Conservation (phyloP, 1,140 invertebrate species). For the Belonocnema kinseyi region DNA sequence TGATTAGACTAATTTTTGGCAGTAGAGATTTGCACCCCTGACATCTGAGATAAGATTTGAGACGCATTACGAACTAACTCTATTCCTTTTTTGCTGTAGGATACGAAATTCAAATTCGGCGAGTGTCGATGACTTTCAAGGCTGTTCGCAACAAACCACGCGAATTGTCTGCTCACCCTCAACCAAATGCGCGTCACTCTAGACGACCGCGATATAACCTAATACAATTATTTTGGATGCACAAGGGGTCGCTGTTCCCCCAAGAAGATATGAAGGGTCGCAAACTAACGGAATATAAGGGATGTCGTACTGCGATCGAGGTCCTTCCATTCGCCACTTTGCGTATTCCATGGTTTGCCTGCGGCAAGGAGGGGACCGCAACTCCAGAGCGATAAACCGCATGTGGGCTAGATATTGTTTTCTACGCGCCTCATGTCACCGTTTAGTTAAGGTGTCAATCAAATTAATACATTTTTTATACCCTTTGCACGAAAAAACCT, state of each 20-base stretch:
- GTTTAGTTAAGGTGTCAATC: slow-evolving; percentile 23
- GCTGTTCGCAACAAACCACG: slow-evolving; percentile 55
- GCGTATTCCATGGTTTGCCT: slow-evolving; percentile 54
- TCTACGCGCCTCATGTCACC: slow-evolving; percentile 32
- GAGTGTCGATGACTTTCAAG: slow-evolving; percentile 55
- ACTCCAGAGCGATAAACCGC: slow-evolving; percentile 40
- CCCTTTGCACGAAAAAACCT: too few species aligned
- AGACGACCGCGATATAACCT: slow-evolving; percentile 66
- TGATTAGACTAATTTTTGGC: too few species aligned
- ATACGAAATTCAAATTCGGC: slow-evolving; percentile 48
- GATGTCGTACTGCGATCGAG: slow-evolving; percentile 48
- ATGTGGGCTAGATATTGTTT: slow-evolving; percentile 36
- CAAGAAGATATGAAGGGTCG: slow-evolving; percentile 64
- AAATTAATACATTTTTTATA: background rate
- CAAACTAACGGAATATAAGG: slow-evolving; percentile 53
- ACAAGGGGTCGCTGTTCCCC: slow-evolving; percentile 64
- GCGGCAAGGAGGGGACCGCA: slow-evolving; percentile 43
- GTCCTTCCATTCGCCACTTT: slow-evolving; percentile 48
- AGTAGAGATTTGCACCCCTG: background rate
- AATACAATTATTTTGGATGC: slow-evolving; percentile 73
- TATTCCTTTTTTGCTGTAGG: background rate
- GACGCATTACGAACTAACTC: background rate
- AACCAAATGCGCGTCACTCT: slow-evolving; percentile 59
- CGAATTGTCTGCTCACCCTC: slow-evolving; percentile 50
- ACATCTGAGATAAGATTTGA: background rate